Base-by-base conservation (phyloP, 2,888 invertebrate genomes). In the Poecilobothrus nobilitatus region DNA sequence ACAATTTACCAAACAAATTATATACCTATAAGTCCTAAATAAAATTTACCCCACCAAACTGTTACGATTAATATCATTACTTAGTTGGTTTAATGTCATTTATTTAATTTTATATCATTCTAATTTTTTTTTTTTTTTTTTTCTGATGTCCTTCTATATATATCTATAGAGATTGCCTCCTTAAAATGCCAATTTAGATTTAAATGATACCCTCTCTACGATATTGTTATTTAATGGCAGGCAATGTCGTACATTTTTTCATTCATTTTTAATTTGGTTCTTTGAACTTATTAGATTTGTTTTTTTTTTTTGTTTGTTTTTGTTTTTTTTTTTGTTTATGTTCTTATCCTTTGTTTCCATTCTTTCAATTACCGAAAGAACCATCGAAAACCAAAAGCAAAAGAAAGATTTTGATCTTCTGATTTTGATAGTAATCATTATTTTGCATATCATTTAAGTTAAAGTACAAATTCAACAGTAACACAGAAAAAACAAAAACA, bases 391-490 rank as follows among this genome's bases (percentile, higher is more conserved):
- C 3, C 5, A 27, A 27, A 27, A 27, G 27, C 4, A 37, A 6
- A 53, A 18, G 18, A 53, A 2, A 53, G 53, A 53, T 53, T 53
- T 53, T 18, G 18, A 53, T 53, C 53, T 53, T 18, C 53, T 53
- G 53, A 53, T 53, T 53, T 53, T 6, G 15, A 12, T 53, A 53
- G 18, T 53, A 53, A 53, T 53, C 18, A 18, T 53, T 53, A 53
- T 53, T 53, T 53, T 53, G 53, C 53, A 53, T 53, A 53, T 53
- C 18, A 53, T 53, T 53, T 53, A 37, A 53, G 53, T 53, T 53
- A 53, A 37, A 37, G 18, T 53, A 53, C 27, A 53, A 53, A 53
- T 18, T 53, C 18, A 53, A 53, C 5, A 27, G 27, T 27, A 27
- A 8, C 6, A 34, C 34, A 34, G 8, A 8, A 34, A 34, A 34